Conservation (phyloP, 2,888 invertebrate species). For the Platynereis dumerilii region DNA sequence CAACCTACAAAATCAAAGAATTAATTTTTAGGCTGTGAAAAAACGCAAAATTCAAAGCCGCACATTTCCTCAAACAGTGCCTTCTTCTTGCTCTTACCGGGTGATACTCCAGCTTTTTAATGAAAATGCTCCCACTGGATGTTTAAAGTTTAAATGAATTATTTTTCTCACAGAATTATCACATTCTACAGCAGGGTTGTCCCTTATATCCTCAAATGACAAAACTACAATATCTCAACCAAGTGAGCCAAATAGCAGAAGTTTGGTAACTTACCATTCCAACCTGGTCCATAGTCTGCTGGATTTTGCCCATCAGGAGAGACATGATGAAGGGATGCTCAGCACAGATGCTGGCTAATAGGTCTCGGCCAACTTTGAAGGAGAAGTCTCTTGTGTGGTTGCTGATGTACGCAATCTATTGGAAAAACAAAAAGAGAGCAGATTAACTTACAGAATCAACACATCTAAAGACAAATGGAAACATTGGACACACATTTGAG, state of each 20-base stretch:
- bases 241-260: too few species aligned
- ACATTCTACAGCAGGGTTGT: too few species aligned
- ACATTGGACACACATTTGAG: background rate
- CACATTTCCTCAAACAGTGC: too few species aligned
- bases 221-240: too few species aligned
- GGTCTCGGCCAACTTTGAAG: conserved; percentile 76
- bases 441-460: conserved; percentile 1
- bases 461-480: background rate
- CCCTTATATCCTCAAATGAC: too few species aligned
- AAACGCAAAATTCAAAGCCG: too few species aligned
- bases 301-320: conserved; percentile 67
- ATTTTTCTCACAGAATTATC: too few species aligned
- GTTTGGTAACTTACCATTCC: conserved; percentile 65
- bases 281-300: conserved; percentile 67
- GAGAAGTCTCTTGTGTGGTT: conserved; percentile 75
- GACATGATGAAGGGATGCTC: conserved; percentile 76
- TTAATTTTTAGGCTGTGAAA: too few species aligned
- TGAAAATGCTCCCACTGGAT: too few species aligned
- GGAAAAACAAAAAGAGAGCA: conserved; percentile 9
- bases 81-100: too few species aligned
- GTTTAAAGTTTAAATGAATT: too few species aligned
- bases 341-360: conserved; percentile 74
- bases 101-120: too few species aligned
- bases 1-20: conserved; percentile 65
- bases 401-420: conserved; percentile 77